A percentile compares a stretch with the other conserved stretches of the same genome.
Evolutionary conservation across 2,113 vertebrate species (phyloP).

Genomic region (Garra rufa): DNA sequence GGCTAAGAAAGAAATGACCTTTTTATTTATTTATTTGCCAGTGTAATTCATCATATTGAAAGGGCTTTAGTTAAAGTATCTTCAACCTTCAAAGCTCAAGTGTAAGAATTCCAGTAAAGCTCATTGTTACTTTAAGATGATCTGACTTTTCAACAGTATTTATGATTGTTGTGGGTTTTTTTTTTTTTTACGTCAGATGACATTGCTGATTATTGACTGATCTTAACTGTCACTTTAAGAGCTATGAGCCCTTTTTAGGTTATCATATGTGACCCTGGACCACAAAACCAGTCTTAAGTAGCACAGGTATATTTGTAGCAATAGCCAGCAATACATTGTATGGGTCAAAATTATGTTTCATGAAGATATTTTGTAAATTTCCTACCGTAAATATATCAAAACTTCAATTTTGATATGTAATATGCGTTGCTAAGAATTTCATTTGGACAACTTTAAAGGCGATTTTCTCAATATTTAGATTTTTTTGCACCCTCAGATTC

Average conservation of each 20-base stretch:
- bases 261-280: not conserved
- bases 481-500: no score
- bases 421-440: no score
- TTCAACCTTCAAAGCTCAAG: not conserved
- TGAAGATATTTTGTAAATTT: no score
- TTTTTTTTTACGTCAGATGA: not conserved
- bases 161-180: not conserved
- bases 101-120: not conserved
- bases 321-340: no score
- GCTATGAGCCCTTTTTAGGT: not conserved
- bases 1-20: not conserved
- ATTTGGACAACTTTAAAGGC: no score
- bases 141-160: not conserved
- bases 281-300: no score
- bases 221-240: not conserved
- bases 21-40: slow-evolving; percentile 6
- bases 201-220: no score
- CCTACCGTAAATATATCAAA: no score
- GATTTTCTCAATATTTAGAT: no score
- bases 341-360: no score
- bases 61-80: not conserved
- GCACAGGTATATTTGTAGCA: no score
- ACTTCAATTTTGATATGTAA: no score
- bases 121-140: not conserved
- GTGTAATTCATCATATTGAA: not conserved